Evolutionary conservation across 2,113 vertebrate species (phyloP).

Genomic region (Apodemus sylvaticus): DNA sequence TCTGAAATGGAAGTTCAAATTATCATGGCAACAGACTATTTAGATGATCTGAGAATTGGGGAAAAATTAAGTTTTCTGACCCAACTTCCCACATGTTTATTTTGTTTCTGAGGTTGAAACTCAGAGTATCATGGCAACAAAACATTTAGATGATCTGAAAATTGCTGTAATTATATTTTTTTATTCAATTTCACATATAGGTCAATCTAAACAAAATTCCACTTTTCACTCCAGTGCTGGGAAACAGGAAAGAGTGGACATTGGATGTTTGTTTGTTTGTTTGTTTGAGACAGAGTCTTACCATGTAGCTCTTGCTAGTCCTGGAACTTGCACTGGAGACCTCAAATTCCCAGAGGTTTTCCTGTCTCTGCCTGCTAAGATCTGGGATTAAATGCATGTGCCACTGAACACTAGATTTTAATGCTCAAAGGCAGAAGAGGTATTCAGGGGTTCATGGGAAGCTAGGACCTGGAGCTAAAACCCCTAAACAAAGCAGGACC

Average conservation of each 20-base stretch:
- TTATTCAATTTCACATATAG: not conserved
- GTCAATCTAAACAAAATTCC: conserved; percentile 20
- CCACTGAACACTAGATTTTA: not conserved
- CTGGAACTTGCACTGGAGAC: not conserved
- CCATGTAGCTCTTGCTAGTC: not conserved
- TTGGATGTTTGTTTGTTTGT: not conserved
- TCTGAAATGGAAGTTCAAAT: not conserved
- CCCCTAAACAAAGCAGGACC: not conserved
- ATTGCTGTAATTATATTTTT: not conserved
- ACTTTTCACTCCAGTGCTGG: not conserved
- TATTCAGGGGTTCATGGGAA: not conserved
- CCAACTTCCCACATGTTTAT: not conserved
- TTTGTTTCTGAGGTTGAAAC: conserved; percentile 37
- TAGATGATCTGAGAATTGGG: not conserved
- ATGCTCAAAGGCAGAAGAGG: not conserved
- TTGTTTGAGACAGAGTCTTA: not conserved
- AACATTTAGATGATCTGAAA: conserved; percentile 9
- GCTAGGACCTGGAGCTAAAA: not conserved
- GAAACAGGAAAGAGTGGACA: not conserved
- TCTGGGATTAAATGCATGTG: not conserved
- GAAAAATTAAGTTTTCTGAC: not conserved
- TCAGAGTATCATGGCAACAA: not conserved
- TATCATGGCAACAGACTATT: conserved; percentile 20
- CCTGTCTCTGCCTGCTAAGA: not conserved
- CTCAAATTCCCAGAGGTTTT: not conserved